phyloP scores from a whole-genome alignment of 2,113 vertebrate species.

The Scatophagus argus region DNA sequence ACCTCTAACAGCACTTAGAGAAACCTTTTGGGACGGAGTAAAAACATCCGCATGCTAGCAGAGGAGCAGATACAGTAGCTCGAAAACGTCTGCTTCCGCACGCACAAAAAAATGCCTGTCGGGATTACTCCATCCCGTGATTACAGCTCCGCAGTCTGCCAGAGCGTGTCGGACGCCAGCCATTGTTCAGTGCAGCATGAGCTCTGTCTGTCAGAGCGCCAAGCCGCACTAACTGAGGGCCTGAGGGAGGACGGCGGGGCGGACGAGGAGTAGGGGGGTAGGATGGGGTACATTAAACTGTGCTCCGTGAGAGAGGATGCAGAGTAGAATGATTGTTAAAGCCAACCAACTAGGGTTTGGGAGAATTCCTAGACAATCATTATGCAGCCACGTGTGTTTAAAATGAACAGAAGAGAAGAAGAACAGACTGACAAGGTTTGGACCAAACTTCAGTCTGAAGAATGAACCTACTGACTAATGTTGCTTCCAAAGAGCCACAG shows the following conservation, averaged over 20 bases:
- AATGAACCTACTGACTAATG: neutral
- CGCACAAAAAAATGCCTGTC: neutral
- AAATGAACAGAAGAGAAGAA: slow-evolving; percentile 7
- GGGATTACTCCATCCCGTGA: slow-evolving; percentile 43
- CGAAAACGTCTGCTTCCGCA: slow-evolving; percentile 1
- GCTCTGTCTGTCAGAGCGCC: slow-evolving; percentile 31
- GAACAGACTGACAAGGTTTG: slow-evolving; percentile 13
- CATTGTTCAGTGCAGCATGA: slow-evolving; percentile 57
- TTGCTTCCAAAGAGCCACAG: slow-evolving; percentile 6
- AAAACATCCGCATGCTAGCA: neutral
- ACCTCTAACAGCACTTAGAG: slow-evolving; percentile 13
- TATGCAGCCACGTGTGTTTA: slow-evolving; percentile 22
- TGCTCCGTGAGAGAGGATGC: neutral
- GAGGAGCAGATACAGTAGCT: slow-evolving; percentile 40
- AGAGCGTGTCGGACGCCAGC: slow-evolving; percentile 42
- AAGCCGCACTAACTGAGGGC: slow-evolving; percentile 38
- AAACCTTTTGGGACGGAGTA: neutral
- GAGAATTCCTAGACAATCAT: slow-evolving; percentile 44
- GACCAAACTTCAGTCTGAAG: slow-evolving; percentile 11
- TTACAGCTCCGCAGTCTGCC: slow-evolving; percentile 34
- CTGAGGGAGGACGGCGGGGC: slow-evolving; percentile 21
- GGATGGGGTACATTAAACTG: neutral
- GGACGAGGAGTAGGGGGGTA: neutral
- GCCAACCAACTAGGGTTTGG: slow-evolving; percentile 50
- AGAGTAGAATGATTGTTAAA: neutral